These are phyloP conservation scores for Macroglossus sobrinus DNA, from an alignment of 2,113 vertebrate species.

Conservation along the genomic window DNA sequence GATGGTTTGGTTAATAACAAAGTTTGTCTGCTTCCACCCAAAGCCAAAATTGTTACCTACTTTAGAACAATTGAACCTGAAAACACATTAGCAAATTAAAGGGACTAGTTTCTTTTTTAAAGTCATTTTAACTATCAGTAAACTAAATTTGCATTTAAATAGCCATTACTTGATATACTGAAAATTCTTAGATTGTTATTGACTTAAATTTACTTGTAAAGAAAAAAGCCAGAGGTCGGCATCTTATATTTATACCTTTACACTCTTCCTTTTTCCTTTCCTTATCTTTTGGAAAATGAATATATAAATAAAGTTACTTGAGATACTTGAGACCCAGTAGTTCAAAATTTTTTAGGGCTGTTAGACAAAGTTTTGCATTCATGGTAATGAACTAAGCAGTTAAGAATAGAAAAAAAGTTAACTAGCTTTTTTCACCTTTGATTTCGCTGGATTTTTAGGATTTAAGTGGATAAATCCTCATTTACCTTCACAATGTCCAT, in stretches of 20 bases:
- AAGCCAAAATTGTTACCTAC: neutral
- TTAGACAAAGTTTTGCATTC: neutral
- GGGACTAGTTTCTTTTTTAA: neutral
- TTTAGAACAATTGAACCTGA: neutral
- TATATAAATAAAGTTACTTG: neutral
- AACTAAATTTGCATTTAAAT: slow-evolving; percentile 20
- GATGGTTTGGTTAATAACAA: neutral
- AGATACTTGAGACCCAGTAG: neutral
- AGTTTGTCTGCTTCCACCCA: neutral
- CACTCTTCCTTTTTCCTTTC: neutral
- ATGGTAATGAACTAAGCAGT: neutral
- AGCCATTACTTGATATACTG: neutral
- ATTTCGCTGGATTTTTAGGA: slow-evolving; percentile 11
- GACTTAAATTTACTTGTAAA: slow-evolving; percentile 29
- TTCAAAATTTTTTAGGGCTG: neutral
- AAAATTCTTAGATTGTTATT: slow-evolving; percentile 11
- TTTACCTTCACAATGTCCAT: neutral
- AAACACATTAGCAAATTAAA: neutral
- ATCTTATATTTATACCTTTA: neutral
- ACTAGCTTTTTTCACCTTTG: neutral
- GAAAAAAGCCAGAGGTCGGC: neutral
- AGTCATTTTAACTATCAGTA: slow-evolving; percentile 24
- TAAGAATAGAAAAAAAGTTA: neutral
- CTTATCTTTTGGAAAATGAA: neutral
- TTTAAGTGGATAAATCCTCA: neutral